A percentile compares a stretch with the other conserved stretches of the same genome.
phyloP scores from a whole-genome alignment of 2,888 invertebrate genomes.

The Lobophora halterata region DNA sequence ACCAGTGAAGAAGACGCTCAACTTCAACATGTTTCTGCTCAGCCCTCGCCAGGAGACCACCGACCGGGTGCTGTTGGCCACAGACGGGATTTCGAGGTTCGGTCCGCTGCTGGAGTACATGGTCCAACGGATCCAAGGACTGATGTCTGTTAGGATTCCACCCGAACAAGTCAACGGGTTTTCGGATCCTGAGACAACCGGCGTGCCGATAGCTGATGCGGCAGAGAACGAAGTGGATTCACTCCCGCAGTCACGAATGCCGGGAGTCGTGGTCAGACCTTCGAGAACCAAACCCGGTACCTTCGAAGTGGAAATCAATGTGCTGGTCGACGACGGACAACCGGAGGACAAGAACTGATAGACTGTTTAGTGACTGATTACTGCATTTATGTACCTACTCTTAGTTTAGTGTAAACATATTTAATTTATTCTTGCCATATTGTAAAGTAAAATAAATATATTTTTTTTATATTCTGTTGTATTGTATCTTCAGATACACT shows the following conservation, averaged over 20 bases:
- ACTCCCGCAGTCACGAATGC: slow-evolving; percentile 63
- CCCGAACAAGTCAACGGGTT: slow-evolving; percentile 73
- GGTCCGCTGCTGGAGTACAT: slow-evolving; percentile 85
- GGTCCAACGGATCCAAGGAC: slow-evolving; percentile 85
- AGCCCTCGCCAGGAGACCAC: slow-evolving; percentile 55
- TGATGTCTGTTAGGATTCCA: slow-evolving; percentile 84
- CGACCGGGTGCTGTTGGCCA: slow-evolving; percentile 56
- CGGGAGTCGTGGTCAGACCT: slow-evolving; percentile 62
- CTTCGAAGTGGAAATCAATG: slow-evolving; percentile 67
- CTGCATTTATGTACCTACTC: slow-evolving; percentile 40
- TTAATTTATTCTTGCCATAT: slow-evolving; percentile 71
- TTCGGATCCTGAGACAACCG: slow-evolving; percentile 31
- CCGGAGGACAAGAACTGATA: slow-evolving; percentile 47
- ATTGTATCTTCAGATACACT: neutral
- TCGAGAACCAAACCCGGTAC: slow-evolving; percentile 66
- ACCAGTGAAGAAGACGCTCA: slow-evolving; percentile 66
- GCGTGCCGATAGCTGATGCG: slow-evolving; percentile 49
- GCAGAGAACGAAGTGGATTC: slow-evolving; percentile 75
- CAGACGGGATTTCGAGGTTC: slow-evolving; percentile 78
- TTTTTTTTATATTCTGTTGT: slow-evolving; percentile 11
- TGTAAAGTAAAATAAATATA: slow-evolving; percentile 46
- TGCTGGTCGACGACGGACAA: slow-evolving; percentile 67
- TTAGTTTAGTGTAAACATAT: slow-evolving; percentile 18
- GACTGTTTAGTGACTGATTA: slow-evolving; percentile 28
- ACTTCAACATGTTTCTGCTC: slow-evolving; percentile 73